Percentiles rank a stretch among this genome's conserved stretches.
phyloP scores from a whole-genome alignment of 2,113 vertebrate species.

The Thamnophis sirtalis region DNA sequence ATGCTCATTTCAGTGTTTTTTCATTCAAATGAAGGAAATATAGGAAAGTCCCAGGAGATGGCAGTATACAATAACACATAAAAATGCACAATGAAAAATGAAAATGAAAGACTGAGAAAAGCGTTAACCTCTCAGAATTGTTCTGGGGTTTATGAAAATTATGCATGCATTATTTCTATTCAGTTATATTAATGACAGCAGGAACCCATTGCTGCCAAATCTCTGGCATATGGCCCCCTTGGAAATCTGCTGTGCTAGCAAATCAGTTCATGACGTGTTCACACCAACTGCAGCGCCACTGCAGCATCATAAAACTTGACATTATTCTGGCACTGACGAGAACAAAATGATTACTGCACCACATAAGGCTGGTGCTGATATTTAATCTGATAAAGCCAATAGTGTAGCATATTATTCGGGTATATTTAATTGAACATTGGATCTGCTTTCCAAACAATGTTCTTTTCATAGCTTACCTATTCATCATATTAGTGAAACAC shows the following conservation, averaged over 20 bases:
- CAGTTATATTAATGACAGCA: not conserved
- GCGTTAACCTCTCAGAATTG: conserved; percentile 26
- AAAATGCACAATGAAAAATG: conserved; percentile 30
- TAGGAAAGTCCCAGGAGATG: conserved; percentile 48
- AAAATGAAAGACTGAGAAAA: not conserved
- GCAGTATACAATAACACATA: conserved; percentile 43
- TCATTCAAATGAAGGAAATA: not conserved
- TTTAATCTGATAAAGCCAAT: not conserved
- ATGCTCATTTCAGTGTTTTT: not conserved
- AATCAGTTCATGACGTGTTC: not conserved
- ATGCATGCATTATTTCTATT: not conserved
- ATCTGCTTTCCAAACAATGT: not conserved
- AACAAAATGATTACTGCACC: not conserved
- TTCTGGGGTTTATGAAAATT: conserved; percentile 23
- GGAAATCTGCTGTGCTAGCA: not conserved
- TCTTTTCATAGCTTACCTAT: conserved; percentile 4
- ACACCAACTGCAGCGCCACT: not conserved
- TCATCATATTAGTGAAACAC: conserved; percentile 12
- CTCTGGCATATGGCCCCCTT: not conserved
- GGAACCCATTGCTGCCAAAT: not conserved
- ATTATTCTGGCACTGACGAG: not conserved
- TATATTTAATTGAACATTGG: conserved; percentile 21
- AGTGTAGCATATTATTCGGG: conserved; percentile 2
- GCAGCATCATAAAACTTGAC: not conserved
- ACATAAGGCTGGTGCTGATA: not conserved